Evolutionary conservation across 2,888 invertebrate species (phyloP).

Genomic region (Spodoptera exigua): DNA sequence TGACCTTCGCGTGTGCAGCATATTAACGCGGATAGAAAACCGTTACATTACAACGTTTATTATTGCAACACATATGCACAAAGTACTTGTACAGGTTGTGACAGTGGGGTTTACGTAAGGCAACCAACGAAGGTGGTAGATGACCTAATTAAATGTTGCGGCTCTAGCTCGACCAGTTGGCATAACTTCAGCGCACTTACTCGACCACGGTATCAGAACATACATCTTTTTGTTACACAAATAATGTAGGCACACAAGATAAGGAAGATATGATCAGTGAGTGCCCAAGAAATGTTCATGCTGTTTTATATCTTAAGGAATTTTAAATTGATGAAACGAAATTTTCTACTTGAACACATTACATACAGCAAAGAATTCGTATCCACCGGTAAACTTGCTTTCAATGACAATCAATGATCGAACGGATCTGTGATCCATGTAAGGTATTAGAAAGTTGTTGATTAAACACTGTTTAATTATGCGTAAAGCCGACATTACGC

Average conservation of each 20-base stretch:
- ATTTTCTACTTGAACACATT: slow-evolving; percentile 1
- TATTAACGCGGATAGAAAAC: slow-evolving; percentile 66
- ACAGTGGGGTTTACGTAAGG: slow-evolving; percentile 84
- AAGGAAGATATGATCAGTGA: no score
- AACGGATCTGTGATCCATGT: slow-evolving; percentile 56
- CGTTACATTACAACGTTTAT: slow-evolving; percentile 59
- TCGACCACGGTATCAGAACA: slow-evolving; percentile 1
- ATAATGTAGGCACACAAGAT: neutral
- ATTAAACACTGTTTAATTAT: slow-evolving; percentile 65
- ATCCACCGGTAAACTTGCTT: slow-evolving; percentile 25
- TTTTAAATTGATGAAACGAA: no score
- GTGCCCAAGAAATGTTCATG: no score
- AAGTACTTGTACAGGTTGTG: slow-evolving; percentile 74
- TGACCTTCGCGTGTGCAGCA: slow-evolving; percentile 68
- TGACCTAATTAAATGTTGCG: slow-evolving; percentile 79
- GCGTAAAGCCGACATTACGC: slow-evolving; percentile 65
- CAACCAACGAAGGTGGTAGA: slow-evolving; percentile 68
- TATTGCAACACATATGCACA: slow-evolving; percentile 73
- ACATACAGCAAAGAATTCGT: neutral
- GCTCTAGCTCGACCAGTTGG: slow-evolving; percentile 29
- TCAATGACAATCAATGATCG: slow-evolving; percentile 44
- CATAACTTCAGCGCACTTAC: slow-evolving; percentile 8
- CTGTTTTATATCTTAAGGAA: no score
- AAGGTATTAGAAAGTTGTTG: slow-evolving; percentile 72
- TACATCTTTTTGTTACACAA: slow-evolving; percentile 2